Conservation (phyloP, 2,113 vertebrate species). For the Pseudopodoces humilis region DNA sequence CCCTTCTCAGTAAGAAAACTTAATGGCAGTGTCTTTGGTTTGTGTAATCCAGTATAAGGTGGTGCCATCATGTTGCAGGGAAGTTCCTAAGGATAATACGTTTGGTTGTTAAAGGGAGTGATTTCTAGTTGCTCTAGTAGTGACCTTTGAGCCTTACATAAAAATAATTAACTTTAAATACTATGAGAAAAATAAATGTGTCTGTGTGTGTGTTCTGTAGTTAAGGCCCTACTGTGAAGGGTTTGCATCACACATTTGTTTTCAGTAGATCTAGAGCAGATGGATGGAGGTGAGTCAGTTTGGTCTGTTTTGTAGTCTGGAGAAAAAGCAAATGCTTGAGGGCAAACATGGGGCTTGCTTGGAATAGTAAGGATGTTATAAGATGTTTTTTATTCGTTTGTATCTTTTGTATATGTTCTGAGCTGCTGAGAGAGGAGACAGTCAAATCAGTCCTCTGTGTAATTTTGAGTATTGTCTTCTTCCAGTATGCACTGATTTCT, state of each 20-base stretch:
- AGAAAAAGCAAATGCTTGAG: background rate
- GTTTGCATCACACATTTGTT: background rate
- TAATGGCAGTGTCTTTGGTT: background rate
- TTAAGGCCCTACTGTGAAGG: background rate
- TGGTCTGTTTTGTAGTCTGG: background rate
- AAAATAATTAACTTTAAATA: background rate
- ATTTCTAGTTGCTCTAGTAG: background rate
- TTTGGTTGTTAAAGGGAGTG: background rate
- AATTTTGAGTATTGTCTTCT: background rate
- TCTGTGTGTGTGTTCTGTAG: background rate
- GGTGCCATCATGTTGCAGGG: background rate
- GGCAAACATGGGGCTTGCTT: background rate
- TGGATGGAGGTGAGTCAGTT: background rate
- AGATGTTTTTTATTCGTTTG: background rate
- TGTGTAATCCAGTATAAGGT: background rate
- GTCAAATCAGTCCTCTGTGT: background rate
- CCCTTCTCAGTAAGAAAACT: background rate
- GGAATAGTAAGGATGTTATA: background rate
- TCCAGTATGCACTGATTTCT: background rate
- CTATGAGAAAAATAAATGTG: background rate
- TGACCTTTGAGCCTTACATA: background rate
- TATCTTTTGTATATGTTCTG: background rate
- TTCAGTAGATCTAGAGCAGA: background rate
- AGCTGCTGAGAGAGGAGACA: background rate
- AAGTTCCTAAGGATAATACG: accelerated